phyloP scores from a whole-genome alignment of 2,113 vertebrate species.

The Gnathonemus echidnorhynchus region DNA sequence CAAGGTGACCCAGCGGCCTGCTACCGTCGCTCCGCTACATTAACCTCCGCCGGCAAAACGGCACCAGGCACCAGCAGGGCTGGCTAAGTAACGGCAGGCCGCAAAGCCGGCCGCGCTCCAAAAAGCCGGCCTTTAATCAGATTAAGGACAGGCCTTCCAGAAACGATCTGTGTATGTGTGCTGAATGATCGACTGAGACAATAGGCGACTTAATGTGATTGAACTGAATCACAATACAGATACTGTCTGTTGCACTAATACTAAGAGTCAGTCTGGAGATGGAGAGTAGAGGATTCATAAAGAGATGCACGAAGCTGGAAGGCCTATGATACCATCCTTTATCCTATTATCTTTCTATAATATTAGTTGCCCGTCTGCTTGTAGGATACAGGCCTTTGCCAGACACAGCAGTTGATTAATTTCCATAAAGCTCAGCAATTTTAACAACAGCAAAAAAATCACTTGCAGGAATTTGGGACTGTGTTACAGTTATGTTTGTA shows the following conservation, averaged over 20 bases:
- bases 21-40: not conserved
- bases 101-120: not conserved
- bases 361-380: not conserved
- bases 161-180: not conserved
- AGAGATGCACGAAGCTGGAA: not conserved
- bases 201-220: not conserved
- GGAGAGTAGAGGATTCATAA: not conserved
- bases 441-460: not conserved
- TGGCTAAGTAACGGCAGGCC: not conserved
- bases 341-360: not conserved
- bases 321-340: not conserved
- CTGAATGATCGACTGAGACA: conserved; percentile 1
- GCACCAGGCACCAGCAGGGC: not conserved
- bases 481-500: not conserved
- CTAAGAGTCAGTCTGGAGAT: not conserved
- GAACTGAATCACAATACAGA: not conserved
- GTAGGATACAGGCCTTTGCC: not conserved
- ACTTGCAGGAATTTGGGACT: not conserved
- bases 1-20: conserved; percentile 31
- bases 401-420: not conserved
- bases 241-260: not conserved
- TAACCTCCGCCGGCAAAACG: conserved; percentile 14
- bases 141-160: not conserved
- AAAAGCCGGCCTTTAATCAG: not conserved
- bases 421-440: not conserved